Base-by-base conservation (phyloP, 2,113 vertebrate species). In the Glaucomys volans region DNA sequence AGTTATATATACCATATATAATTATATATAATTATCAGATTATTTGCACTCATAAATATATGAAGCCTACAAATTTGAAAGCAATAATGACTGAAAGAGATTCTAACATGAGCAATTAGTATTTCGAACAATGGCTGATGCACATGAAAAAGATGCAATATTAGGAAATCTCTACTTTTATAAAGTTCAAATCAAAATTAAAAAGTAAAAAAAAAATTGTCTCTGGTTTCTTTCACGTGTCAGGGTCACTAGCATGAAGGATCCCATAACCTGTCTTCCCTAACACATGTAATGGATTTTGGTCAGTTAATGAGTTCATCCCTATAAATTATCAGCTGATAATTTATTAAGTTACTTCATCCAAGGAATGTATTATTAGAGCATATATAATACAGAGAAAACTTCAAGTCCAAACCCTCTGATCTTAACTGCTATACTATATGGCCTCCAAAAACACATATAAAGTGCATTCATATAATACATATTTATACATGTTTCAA, bases 201-300 rank as follows among this genome's bases (percentile, higher is more conserved):
- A 67, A 79, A 66, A 26, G 3, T 4, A 87, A 54, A 47, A 22
- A 22, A 13, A 84, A 44, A 3, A 74, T 72, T 77, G 37, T 57
- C 37, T 93, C 13, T 64, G 6, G 2, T 28, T 67, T 17, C 11
- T 64, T 40, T 66, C 26, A 76, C 5, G 0, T 42, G 9, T 37
- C 79, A 84, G 32, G 4, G 10, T 67, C 64, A 67, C 6, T 40
- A 50, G 18, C 17, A 14, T 75, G 8, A 64, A 62, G 32, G 9
- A 44, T 66, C 28, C 3, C 11, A 24, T 22, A 18, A n/a, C 2
- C 1, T 35, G 8, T n/a, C 10, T 3, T 62, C 1, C 4, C 3
- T 86, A 30, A 0, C 3, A 62, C 1, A 17, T 4, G 2, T 18
- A 57, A 30, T 81, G 17, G 3, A 80, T 85, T 80, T 66, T 4